Evolutionary conservation across 2,888 invertebrate species (phyloP).

Genomic region (Mimachlamys varia): DNA sequence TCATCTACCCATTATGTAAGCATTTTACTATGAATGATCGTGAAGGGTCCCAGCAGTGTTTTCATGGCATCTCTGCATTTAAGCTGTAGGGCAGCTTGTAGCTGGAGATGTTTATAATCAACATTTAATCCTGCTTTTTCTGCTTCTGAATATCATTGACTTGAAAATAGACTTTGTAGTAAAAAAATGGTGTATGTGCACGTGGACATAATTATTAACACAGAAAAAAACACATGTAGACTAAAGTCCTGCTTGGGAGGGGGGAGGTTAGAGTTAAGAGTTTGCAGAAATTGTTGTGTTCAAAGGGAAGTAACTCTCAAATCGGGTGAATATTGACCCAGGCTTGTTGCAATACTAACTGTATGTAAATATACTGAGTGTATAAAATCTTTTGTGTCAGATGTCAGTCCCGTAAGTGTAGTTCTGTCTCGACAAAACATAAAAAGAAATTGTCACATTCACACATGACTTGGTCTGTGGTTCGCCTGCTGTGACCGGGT

Average conservation of each 20-base stretch:
- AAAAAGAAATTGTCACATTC: not conserved
- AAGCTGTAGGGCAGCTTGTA: too few relatives aligned
- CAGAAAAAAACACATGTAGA: not conserved
- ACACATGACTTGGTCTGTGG: not conserved
- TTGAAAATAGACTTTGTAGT: not conserved
- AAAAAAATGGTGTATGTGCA: not conserved
- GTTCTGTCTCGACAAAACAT: slow-evolving; percentile 4
- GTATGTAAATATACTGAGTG: not conserved
- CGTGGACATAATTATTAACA: not conserved
- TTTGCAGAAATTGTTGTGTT: not conserved
- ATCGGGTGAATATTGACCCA: not conserved
- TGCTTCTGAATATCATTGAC: not conserved
- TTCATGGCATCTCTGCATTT: not conserved
- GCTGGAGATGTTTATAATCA: not conserved
- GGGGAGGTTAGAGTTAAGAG: not conserved
- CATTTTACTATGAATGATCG: not conserved
- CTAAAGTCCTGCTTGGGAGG: not conserved
- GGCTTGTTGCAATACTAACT: slow-evolving; percentile 34
- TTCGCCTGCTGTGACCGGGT: not conserved
- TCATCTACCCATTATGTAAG: not conserved
- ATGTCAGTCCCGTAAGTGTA: slow-evolving; percentile 6
- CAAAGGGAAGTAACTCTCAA: slow-evolving; percentile 26
- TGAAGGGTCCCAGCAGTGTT: not conserved
- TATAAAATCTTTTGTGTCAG: slow-evolving; percentile 11
- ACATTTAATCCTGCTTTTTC: not conserved